Evolutionary conservation across 1,140 invertebrate genomes (phyloP).

Genomic region (Lordiphosa mommai): DNA sequence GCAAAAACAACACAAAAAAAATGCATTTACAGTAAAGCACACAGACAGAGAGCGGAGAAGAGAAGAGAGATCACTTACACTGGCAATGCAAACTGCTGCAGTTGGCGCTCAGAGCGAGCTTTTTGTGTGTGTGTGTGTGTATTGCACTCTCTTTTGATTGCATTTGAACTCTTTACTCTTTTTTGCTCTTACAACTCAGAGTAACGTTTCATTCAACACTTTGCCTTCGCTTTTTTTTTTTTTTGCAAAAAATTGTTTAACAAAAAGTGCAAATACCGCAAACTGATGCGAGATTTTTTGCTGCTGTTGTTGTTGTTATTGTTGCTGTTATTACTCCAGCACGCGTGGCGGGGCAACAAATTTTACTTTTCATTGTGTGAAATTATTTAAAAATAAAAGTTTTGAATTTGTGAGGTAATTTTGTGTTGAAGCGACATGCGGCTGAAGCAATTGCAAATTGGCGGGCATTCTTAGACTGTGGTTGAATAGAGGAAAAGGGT

Average conservation of each 20-base stretch:
- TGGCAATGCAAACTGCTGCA: conserved; percentile 17
- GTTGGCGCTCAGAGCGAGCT: conserved; percentile 14
- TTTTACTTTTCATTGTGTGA: conserved; percentile 71
- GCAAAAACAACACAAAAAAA: conserved; percentile 54
- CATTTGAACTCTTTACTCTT: conserved; percentile 1
- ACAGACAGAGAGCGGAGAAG: conserved; percentile 10
- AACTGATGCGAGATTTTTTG: conserved; percentile 33
- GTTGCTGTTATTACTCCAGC: conserved; percentile 21
- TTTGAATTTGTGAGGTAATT: conserved; percentile 55
- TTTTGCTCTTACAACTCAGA: conserved; percentile 1
- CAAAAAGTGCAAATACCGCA: conserved; percentile 74
- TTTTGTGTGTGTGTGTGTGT: conserved; percentile 20
- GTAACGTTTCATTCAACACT: conserved; percentile 12
- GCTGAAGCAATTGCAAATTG: no score
- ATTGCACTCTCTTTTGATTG: background rate
- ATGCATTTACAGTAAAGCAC: conserved; percentile 58
- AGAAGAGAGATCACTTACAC: conserved; percentile 57
- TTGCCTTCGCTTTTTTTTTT: conserved; percentile 8
- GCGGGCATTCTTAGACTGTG: no score
- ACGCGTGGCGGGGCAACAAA: conserved; percentile 32
- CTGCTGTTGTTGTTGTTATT: conserved; percentile 1
- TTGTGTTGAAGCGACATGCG: background rate
- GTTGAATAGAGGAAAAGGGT: no score
- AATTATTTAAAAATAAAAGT: conserved; percentile 67
- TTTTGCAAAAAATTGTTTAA: conserved; percentile 58